A percentile compares a stretch with the other conserved stretches of the same genome.
phyloP scores from a whole-genome alignment of 2,113 vertebrate genomes.

The Reinhardtius hippoglossoides region DNA sequence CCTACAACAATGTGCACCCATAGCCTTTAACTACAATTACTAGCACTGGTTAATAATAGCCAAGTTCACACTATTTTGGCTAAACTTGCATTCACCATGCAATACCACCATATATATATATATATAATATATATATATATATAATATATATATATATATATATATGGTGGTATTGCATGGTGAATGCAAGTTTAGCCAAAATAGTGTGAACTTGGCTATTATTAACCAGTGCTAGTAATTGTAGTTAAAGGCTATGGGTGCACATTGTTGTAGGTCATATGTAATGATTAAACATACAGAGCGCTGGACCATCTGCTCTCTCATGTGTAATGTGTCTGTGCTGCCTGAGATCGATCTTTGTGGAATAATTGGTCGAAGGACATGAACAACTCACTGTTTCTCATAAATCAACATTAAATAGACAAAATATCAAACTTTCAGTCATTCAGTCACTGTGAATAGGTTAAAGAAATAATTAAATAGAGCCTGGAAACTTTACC shows the following conservation, averaged over 20 bases:
- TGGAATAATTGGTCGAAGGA: background rate
- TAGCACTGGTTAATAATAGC: slow-evolving; percentile 43
- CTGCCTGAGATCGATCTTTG: background rate
- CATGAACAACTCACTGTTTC: background rate
- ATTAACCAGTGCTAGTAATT: slow-evolving; percentile 35
- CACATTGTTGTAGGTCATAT: background rate
- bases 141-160: too few species aligned
- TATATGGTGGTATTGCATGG: background rate
- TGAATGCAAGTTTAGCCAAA: background rate
- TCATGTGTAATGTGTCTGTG: slow-evolving; percentile 3
- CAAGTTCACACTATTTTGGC: background rate
- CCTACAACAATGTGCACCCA: background rate
- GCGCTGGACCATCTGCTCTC: background rate
- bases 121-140: too few species aligned
- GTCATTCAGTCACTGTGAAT: background rate
- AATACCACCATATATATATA: background rate
- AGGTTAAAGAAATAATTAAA: background rate
- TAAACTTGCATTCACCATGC: background rate
- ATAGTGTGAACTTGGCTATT: slow-evolving; percentile 8
- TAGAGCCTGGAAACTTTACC: background rate
- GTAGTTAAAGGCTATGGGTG: slow-evolving; percentile 9
- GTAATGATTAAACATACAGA: slow-evolving; percentile 49
- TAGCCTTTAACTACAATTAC: slow-evolving; percentile 3
- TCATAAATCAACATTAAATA: background rate
- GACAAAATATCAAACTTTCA: background rate